phyloP scores from a whole-genome alignment of 92 coral and sea anemone genomes.

The Anthopleura xanthogrammica region DNA sequence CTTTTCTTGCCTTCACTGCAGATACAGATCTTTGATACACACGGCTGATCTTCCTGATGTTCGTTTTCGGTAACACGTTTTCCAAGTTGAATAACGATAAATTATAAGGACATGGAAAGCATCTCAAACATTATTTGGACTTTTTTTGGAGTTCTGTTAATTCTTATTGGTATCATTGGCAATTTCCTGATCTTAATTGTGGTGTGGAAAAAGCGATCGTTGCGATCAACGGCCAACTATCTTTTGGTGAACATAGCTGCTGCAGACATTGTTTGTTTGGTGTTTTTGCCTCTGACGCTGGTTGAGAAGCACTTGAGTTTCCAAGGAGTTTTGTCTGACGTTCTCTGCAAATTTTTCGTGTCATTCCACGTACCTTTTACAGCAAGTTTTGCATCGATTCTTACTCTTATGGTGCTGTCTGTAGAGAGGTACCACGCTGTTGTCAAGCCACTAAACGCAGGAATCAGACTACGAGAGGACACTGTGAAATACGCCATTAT shows the following conservation, averaged over 20 bases:
- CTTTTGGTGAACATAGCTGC: constrained; percentile 57
- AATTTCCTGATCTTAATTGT: constrained; percentile 41
- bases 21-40: no score
- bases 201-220: constrained; percentile 36
- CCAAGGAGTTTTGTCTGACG: constrained; percentile 60
- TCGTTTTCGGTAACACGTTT: neutral
- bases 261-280: constrained; percentile 44
- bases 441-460: constrained; percentile 49
- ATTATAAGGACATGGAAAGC: neutral
- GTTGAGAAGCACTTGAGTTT: constrained; percentile 1
- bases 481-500: constrained; percentile 40
- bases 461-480: constrained; percentile 32
- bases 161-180: constrained; percentile 42
- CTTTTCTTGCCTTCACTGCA: no score
- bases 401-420: constrained; percentile 53
- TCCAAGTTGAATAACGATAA: neutral
- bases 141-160: neutral
- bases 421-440: constrained; percentile 66
- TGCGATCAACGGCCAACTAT: constrained; percentile 57
- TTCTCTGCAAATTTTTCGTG: constrained; percentile 57
- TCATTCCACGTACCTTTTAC: constrained; percentile 51
- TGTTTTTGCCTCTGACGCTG: constrained; percentile 21
- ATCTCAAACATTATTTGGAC: neutral
- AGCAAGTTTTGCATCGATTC: constrained; percentile 46
- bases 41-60: neutral